A percentile compares a stretch with the other conserved stretches of the same genome.
These are phyloP conservation scores for Phrixothrix hirtus DNA, from an alignment of 2,888 invertebrate genomes.

Conservation along the genomic window DNA sequence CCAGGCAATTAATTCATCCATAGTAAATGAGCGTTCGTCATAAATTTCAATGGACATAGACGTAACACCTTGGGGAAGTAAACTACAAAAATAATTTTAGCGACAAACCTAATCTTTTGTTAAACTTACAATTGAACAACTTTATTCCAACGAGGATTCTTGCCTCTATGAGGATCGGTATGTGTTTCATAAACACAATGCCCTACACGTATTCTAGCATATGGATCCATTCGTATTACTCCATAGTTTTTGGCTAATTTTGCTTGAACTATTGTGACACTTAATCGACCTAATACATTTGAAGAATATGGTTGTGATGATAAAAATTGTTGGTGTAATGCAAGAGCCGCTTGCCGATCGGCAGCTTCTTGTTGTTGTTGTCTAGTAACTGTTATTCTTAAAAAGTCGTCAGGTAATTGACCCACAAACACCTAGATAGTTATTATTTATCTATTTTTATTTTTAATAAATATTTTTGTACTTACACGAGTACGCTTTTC, in stretches of 20 bases:
- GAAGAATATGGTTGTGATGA: conserved; percentile 55
- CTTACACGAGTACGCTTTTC: conserved; percentile 51
- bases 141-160: conserved; percentile 95
- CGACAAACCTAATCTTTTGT: too few species aligned
- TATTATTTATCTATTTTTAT: background rate
- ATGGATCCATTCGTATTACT: conserved; percentile 94
- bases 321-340: conserved; percentile 69
- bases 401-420: conserved; percentile 77
- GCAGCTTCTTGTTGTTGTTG: conserved; percentile 73
- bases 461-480: conserved; percentile 6
- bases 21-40: conserved; percentile 95
- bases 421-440: conserved; percentile 71
- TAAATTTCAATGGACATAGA: conserved; percentile 91
- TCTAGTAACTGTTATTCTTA: conserved; percentile 62
- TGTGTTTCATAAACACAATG: conserved; percentile 95
- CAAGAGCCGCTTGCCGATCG: conserved; percentile 77
- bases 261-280: conserved; percentile 87
- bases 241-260: conserved; percentile 94
- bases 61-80: conserved; percentile 86
- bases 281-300: conserved; percentile 70
- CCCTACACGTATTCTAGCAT: conserved; percentile 88
- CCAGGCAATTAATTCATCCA: conserved; percentile 96
- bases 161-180: conserved; percentile 92
- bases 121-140: conserved; percentile 89
- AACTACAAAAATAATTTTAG: too few species aligned